Evolutionary conservation across 2,888 invertebrate genomes (phyloP), one percentile per base, ranked within the genome.

Genomic region (Drosophila mettleri): DNA sequence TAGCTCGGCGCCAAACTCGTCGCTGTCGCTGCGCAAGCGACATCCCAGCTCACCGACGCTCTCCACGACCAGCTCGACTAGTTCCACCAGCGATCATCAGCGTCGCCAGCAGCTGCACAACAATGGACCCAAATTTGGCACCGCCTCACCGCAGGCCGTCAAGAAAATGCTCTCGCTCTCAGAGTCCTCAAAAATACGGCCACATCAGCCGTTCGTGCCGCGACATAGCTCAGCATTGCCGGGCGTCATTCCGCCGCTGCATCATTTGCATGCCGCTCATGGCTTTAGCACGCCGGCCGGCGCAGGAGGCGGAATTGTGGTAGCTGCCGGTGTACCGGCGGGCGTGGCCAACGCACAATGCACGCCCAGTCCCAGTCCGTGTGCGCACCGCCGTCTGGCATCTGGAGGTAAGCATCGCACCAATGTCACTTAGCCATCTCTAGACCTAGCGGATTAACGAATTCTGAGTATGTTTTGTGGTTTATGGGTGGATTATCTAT

Each of bases 131-230:
- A 95, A 95, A 91, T 95, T 95, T 87, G 95, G 94, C 83, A 91
- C 98, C 39, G 98, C 98, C 39, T 98, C 98, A 14, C 99, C 99
- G 20, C 98, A 99, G 92, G 98, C 99, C 9, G 98, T 99, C 18
- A 95, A 98, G 86, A 99, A 99, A 92, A 94, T 99, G 91, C 93
- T 99, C 80, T 96, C 98, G 8, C 93, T 99, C 31, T 96, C 97
- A 12, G 97, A 97, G 90, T 96, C 96, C 14, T 96, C 95, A 54
- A 98, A 98, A 92, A 96, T 97, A 10, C 94, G 97, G 57, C 97
- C 97, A 7, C 97, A 97, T 90, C 97, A 97, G 90, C 97, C 98
- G 1, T 90, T 88, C 55, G 80, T 89, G 29, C 73, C 89, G 29
- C 94, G 97, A 53, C 95, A 95, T 85, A 92, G 92, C n/a, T 91